phyloP scores from a whole-genome alignment of 2,113 vertebrate species.

The Myodes glareolus region DNA sequence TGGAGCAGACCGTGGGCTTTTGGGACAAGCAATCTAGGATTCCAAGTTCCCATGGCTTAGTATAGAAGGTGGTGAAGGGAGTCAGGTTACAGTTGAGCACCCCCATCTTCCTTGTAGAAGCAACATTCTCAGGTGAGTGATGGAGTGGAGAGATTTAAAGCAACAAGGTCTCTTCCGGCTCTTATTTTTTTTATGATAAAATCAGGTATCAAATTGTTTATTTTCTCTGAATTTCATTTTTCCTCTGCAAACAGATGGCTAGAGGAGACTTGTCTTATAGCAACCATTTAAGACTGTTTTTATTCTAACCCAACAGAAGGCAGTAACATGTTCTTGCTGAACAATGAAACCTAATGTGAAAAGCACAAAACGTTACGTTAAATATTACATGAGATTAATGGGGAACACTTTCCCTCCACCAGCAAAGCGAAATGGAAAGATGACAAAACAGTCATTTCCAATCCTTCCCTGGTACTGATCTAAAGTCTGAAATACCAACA shows the following conservation, averaged over 20 bases:
- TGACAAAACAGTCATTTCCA: background rate
- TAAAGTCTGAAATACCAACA: background rate
- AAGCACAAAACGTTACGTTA: background rate
- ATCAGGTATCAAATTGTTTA: background rate
- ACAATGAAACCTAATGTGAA: background rate
- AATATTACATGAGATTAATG: background rate
- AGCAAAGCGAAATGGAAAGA: background rate
- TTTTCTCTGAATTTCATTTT: background rate
- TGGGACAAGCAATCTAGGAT: background rate
- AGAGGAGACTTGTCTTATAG: background rate
- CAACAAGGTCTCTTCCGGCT: background rate
- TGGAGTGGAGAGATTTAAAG: background rate
- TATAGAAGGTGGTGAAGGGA: fast-evolving
- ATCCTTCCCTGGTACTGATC: background rate
- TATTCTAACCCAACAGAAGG: background rate
- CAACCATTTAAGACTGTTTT: background rate
- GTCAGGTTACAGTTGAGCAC: background rate
- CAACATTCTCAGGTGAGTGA: fast-evolving
- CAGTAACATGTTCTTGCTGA: background rate
- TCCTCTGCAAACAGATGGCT: background rate
- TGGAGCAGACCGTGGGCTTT: background rate
- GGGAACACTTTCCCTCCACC: background rate
- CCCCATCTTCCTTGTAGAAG: background rate
- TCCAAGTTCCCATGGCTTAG: too few relatives aligned
- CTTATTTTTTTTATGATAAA: background rate